Evolutionary conservation across 2,113 vertebrate species (phyloP).

Genomic region (Cariama cristata): DNA sequence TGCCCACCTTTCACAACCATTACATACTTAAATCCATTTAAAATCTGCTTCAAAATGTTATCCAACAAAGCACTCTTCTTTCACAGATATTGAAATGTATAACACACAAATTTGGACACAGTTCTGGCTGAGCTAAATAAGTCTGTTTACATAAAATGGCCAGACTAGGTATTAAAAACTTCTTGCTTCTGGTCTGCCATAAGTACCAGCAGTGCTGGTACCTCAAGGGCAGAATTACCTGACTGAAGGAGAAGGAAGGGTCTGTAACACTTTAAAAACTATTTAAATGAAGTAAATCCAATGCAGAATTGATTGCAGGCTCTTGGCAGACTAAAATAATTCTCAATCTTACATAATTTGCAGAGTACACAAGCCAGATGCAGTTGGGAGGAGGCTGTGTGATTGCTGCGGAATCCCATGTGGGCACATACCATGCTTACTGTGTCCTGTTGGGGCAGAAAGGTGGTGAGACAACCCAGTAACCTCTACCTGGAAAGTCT

Average conservation of each 20-base stretch:
- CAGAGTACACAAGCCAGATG: background rate
- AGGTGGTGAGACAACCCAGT: background rate
- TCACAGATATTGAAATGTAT: background rate
- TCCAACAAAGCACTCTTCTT: background rate
- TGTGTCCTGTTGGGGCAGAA: background rate
- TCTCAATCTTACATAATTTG: background rate
- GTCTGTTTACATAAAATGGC: background rate
- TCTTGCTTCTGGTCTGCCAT: background rate
- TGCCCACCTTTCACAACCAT: background rate
- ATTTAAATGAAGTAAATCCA: background rate
- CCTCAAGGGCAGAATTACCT: background rate
- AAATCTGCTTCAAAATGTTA: background rate
- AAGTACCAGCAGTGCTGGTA: background rate
- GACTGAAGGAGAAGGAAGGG: background rate
- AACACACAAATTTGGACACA: background rate
- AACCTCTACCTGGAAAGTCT: background rate
- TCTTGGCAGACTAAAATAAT: background rate
- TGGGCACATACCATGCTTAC: rapidly evolving
- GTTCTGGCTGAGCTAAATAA: background rate
- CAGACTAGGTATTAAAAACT: background rate
- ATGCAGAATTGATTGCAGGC: background rate
- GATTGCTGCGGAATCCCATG: background rate
- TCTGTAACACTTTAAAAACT: background rate
- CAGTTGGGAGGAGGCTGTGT: background rate
- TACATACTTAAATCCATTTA: background rate